These are phyloP conservation scores for Neomorphus geoffroyi DNA, from an alignment of 2,797 vertebrate genomes.

Conservation along the genomic window DNA sequence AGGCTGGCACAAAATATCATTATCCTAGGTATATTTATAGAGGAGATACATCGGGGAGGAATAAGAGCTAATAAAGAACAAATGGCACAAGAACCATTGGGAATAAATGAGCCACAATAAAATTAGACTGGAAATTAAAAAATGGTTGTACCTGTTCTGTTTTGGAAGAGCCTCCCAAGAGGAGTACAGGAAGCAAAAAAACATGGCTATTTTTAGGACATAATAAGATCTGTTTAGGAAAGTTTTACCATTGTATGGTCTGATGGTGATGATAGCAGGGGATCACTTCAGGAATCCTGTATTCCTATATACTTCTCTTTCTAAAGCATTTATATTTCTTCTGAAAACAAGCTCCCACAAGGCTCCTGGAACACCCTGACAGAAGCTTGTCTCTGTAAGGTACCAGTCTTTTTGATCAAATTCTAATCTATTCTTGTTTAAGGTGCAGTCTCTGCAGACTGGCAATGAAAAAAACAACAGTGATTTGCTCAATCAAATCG, in stretches of 20 bases:
- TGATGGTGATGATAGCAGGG: not conserved
- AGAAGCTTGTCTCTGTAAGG: not conserved
- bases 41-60: not conserved
- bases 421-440: not conserved
- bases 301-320: not conserved
- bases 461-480: not conserved
- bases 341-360: not conserved
- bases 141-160: not conserved
- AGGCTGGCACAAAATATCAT: constrained; percentile 18
- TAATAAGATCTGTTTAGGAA: not conserved
- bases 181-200: not conserved
- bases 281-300: not conserved
- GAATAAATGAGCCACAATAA: constrained; percentile 7
- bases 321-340: not conserved
- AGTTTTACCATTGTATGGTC: not conserved
- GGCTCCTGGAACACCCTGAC: not conserved
- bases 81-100: not conserved
- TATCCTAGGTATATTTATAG: constrained; percentile 35
- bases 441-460: not conserved
- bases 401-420: not conserved
- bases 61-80: constrained; percentile 28
- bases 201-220: not conserved
- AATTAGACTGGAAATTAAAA: constrained; percentile 11
- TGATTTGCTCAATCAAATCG: not conserved
- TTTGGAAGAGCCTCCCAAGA: not conserved